These are phyloP conservation scores for Scarus forsteni DNA, from an alignment of 2,797 vertebrate genomes.

Conservation along the genomic window DNA sequence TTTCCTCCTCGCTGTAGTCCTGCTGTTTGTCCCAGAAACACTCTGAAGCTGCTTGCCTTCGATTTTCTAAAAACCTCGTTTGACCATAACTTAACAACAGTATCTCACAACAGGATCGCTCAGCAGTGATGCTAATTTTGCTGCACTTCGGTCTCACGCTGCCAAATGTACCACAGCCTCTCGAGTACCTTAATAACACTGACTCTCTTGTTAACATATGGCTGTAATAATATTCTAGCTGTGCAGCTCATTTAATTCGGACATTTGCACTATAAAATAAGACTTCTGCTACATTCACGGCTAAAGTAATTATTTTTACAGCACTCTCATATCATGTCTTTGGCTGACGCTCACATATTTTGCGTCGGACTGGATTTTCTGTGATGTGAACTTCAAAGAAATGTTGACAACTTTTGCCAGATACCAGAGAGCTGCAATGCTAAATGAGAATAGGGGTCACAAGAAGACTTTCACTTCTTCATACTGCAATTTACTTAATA, in stretches of 20 bases:
- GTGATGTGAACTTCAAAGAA: background rate
- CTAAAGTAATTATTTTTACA: no score
- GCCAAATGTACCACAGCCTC: background rate
- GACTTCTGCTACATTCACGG: background rate
- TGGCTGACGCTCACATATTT: background rate
- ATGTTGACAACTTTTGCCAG: background rate
- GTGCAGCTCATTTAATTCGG: background rate
- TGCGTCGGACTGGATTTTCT: background rate
- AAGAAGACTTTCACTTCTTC: background rate
- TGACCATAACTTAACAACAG: background rate
- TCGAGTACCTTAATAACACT: background rate
- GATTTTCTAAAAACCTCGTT: slow-evolving; percentile 3
- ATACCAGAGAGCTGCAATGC: background rate
- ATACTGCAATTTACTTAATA: background rate
- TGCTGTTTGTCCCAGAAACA: background rate
- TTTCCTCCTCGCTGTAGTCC: background rate
- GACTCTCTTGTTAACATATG: background rate
- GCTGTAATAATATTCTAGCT: background rate
- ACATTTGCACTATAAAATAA: background rate
- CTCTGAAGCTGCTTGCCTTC: background rate
- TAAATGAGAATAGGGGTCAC: background rate
- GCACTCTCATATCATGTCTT: background rate
- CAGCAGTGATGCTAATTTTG: background rate
- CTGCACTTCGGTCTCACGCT: background rate
- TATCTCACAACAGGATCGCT: background rate